Evolutionary conservation across 2,888 invertebrate genomes (phyloP).

Genomic region (Abscondita cerata): DNA sequence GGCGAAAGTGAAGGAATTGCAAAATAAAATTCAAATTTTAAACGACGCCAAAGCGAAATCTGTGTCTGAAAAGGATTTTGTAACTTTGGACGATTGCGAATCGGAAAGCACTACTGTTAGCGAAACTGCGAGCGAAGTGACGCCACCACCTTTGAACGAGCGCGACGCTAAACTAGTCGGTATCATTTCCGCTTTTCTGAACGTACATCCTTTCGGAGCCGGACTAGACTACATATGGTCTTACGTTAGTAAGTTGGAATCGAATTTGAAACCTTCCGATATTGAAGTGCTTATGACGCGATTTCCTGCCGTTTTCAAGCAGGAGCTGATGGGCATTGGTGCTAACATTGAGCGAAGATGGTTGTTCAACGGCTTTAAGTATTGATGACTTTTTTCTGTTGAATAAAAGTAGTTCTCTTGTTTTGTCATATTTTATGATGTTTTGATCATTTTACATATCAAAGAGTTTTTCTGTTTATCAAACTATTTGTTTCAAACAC

Average conservation of each 20-base stretch:
- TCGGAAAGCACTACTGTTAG: slow-evolving; percentile 47
- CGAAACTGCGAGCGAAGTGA: slow-evolving; percentile 50
- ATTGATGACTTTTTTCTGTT: not conserved
- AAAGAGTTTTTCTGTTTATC: not conserved
- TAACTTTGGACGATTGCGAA: slow-evolving; percentile 60
- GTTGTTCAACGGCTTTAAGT: slow-evolving; percentile 78
- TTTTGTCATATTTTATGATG: not conserved
- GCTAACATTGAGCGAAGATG: slow-evolving; percentile 87
- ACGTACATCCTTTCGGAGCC: slow-evolving; percentile 93
- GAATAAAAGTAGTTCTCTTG: not conserved
- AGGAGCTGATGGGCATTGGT: slow-evolving; percentile 80
- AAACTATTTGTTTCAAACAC: no score
- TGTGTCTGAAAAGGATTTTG: slow-evolving; percentile 57
- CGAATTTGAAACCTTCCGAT: slow-evolving; percentile 73
- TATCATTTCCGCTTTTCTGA: slow-evolving; percentile 86
- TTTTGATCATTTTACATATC: slow-evolving; percentile 4
- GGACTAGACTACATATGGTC: slow-evolving; percentile 90
- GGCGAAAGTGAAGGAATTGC: slow-evolving; percentile 62
- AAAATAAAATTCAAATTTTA: slow-evolving; percentile 46
- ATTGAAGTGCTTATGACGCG: slow-evolving; percentile 79
- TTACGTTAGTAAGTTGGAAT: slow-evolving; percentile 84
- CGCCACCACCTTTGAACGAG: slow-evolving; percentile 56
- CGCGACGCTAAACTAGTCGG: slow-evolving; percentile 81
- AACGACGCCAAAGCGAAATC: slow-evolving; percentile 28
- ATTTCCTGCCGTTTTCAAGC: slow-evolving; percentile 82